Evolutionary conservation across 2,797 vertebrate species (phyloP).

Genomic region (Cynopterus sphinx): DNA sequence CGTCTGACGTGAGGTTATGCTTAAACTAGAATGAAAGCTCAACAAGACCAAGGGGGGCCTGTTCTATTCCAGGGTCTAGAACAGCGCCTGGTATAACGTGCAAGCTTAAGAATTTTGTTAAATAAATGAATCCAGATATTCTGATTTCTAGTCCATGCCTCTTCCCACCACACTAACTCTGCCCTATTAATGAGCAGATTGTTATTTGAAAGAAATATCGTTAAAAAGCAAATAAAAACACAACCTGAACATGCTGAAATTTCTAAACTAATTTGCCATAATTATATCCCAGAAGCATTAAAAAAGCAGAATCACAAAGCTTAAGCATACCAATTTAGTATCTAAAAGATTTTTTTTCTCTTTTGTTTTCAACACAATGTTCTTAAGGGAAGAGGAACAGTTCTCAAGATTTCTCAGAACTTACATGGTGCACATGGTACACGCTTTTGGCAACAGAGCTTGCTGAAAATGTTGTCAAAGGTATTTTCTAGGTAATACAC

Average conservation of each 20-base stretch:
- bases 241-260: background rate
- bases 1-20: accelerated
- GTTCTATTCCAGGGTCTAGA: background rate
- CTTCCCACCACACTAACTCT: background rate
- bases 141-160: background rate
- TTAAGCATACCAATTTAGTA: background rate
- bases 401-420: constrained; percentile 49
- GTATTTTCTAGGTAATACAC: background rate
- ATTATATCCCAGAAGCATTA: background rate
- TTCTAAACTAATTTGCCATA: background rate
- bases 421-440: background rate
- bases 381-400: background rate
- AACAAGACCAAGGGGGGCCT: background rate
- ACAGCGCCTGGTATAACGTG: accelerated
- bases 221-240: background rate
- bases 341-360: background rate
- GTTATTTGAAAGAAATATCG: background rate
- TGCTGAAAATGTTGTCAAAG: background rate
- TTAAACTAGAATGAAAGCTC: background rate
- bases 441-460: background rate
- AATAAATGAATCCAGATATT: background rate
- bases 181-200: background rate
- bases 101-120: background rate
- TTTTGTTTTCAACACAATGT: background rate
- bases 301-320: background rate